These are phyloP conservation scores for Ennomos fuscantarius DNA, from an alignment of 2,888 invertebrate genomes.

Conservation along the genomic window DNA sequence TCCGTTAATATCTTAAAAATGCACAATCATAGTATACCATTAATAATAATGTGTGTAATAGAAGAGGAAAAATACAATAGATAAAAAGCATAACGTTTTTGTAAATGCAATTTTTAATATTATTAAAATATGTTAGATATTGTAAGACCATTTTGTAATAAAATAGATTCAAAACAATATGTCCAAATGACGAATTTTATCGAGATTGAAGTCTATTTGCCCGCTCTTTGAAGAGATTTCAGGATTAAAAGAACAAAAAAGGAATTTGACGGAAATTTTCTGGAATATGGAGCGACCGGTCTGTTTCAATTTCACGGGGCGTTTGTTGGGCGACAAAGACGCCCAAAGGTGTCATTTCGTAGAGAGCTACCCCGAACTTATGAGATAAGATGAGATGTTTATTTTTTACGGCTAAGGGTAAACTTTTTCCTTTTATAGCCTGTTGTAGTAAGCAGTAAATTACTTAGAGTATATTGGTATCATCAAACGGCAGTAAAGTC, in stretches of 20 bases:
- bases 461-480: conserved; percentile 28
- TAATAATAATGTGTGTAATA: too few relatives aligned
- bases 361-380: conserved; percentile 71
- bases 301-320: conserved; percentile 83
- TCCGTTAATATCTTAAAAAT: too few relatives aligned
- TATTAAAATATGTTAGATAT: too few relatives aligned
- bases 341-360: conserved; percentile 80
- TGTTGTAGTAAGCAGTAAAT: conserved; percentile 40
- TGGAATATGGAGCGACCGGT: conserved; percentile 68
- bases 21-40: too few relatives aligned
- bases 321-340: conserved; percentile 79
- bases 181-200: conserved; percentile 32
- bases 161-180: conserved; percentile 19
- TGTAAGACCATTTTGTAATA: neutral
- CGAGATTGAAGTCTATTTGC: conserved; percentile 24
- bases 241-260: conserved; percentile 61
- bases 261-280: conserved; percentile 64
- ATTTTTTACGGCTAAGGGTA: conserved; percentile 61
- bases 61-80: too few relatives aligned
- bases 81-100: too few relatives aligned
- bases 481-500: conserved; percentile 21
- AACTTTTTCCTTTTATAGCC: conserved; percentile 52
- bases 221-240: conserved; percentile 38
- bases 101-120: too few relatives aligned
- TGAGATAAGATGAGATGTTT: conserved; percentile 66